Evolutionary conservation across 2,888 invertebrate genomes (phyloP).

Genomic region (Calliphora vomitoria): DNA sequence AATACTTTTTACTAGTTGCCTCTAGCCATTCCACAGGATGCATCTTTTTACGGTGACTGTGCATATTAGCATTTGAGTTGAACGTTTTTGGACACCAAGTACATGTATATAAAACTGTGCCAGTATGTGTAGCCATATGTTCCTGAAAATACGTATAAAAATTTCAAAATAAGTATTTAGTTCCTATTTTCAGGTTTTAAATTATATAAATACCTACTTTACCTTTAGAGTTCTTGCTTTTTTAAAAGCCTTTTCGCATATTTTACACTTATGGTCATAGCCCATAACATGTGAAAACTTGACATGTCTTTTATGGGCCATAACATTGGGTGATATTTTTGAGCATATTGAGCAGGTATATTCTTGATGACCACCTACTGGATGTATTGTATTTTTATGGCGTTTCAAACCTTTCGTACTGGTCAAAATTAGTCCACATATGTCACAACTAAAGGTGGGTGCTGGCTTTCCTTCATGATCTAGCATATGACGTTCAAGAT

Average conservation of each 20-base stretch:
- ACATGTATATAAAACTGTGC: slow-evolving; percentile 80
- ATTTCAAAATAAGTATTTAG: too few species aligned
- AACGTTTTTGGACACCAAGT: slow-evolving; percentile 81
- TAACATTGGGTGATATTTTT: slow-evolving; percentile 79
- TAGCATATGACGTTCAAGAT: slow-evolving; percentile 80
- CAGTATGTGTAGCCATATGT: slow-evolving; percentile 82
- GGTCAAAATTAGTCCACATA: slow-evolving; percentile 79
- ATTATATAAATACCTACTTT: neutral
- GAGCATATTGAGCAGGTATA: slow-evolving; percentile 79
- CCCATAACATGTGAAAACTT: slow-evolving; percentile 80
- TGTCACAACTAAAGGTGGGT: slow-evolving; percentile 79
- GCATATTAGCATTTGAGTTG: slow-evolving; percentile 81
- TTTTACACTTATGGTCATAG: slow-evolving; percentile 80
- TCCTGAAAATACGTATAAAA: slow-evolving; percentile 76
- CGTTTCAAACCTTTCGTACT: slow-evolving; percentile 80
- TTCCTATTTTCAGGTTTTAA: too few species aligned
- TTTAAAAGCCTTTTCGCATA: slow-evolving; percentile 83
- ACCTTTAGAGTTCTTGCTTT: slow-evolving; percentile 73
- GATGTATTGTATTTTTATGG: slow-evolving; percentile 81
- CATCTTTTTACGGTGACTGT: slow-evolving; percentile 81
- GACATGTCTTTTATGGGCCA: slow-evolving; percentile 80
- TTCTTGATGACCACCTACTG: slow-evolving; percentile 78
- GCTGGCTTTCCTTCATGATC: slow-evolving; percentile 79
- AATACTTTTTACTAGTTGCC: slow-evolving; percentile 44
- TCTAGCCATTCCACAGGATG: slow-evolving; percentile 82